Conservation (phyloP, 2,888 invertebrate species). For the Nebria salina region DNA sequence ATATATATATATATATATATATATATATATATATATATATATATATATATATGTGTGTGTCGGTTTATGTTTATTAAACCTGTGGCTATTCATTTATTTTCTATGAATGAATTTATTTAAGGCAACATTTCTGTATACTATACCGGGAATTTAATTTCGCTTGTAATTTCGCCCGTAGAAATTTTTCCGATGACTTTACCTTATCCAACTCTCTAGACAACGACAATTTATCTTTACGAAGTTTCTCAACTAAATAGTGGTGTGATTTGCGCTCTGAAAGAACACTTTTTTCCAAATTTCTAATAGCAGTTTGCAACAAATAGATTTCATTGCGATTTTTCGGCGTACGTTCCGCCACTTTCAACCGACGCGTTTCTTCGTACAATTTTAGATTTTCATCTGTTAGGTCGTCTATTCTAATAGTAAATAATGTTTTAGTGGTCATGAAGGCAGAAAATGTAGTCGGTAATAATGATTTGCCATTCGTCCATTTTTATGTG, state of each 20-base stretch:
- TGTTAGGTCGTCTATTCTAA: slow-evolving; percentile 57
- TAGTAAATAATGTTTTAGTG: slow-evolving; percentile 25
- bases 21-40: too few species aligned
- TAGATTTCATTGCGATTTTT: slow-evolving; percentile 24
- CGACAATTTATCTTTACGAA: slow-evolving; percentile 60
- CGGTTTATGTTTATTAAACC: neutral
- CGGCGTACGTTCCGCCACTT: slow-evolving; percentile 14
- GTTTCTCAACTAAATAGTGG: slow-evolving; percentile 60
- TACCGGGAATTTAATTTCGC: slow-evolving; percentile 9
- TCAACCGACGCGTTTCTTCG: slow-evolving; percentile 54
- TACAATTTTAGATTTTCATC: slow-evolving; percentile 56
- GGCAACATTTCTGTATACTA: too few species aligned
- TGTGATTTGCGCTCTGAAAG: slow-evolving; percentile 61
- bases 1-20: too few species aligned
- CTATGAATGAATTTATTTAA: too few species aligned
- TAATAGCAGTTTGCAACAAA: slow-evolving; percentile 59
- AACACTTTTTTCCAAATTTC: slow-evolving; percentile 61
- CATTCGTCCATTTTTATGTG: neutral
- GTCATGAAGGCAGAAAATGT: neutral
- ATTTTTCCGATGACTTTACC: slow-evolving; percentile 54
- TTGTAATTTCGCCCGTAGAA: slow-evolving; percentile 6
- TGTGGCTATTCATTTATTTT: too few species aligned
- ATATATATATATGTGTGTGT: too few species aligned
- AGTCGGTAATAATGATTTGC: neutral
- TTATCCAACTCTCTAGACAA: slow-evolving; percentile 57